phyloP scores from a whole-genome alignment of 2,797 vertebrate species.

The Acanthiza pusilla region DNA sequence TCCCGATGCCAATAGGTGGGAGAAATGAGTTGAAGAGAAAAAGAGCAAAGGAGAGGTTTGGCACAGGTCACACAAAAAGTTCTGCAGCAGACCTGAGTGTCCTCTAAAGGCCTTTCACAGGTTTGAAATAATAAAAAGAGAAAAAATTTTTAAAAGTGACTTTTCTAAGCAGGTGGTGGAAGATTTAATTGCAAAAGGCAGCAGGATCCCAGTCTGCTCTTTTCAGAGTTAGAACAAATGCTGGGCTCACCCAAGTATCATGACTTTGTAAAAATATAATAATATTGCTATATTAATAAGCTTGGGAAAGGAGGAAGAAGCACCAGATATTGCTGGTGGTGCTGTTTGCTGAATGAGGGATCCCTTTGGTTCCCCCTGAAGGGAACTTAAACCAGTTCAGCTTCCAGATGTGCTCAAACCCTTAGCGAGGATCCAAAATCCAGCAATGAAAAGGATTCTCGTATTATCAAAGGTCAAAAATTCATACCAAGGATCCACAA shows the following conservation, averaged over 20 bases:
- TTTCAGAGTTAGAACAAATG: neutral
- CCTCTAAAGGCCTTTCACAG: neutral
- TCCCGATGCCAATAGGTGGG: neutral
- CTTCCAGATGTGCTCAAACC: neutral
- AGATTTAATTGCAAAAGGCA: neutral
- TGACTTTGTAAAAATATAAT: neutral
- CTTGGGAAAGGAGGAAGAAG: neutral
- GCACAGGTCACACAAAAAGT: neutral
- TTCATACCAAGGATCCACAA: neutral
- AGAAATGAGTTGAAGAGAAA: neutral
- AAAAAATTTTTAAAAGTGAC: accelerated
- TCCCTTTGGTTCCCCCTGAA: neutral
- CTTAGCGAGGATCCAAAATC: neutral
- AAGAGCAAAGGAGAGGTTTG: neutral
- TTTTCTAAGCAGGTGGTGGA: neutral
- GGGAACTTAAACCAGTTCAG: neutral
- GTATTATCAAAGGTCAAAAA: neutral
- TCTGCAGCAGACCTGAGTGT: neutral
- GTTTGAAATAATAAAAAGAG: neutral
- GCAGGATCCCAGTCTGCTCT: neutral
- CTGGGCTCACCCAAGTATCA: neutral
- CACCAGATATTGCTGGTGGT: neutral
- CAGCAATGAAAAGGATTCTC: neutral
- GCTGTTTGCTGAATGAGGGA: neutral
- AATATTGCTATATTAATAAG: neutral